Percentiles rank a stretch among this genome's conserved stretches.
These are phyloP conservation scores for Choreutis nemorana DNA, from an alignment of 2,888 invertebrate species.

Conservation along the genomic window DNA sequence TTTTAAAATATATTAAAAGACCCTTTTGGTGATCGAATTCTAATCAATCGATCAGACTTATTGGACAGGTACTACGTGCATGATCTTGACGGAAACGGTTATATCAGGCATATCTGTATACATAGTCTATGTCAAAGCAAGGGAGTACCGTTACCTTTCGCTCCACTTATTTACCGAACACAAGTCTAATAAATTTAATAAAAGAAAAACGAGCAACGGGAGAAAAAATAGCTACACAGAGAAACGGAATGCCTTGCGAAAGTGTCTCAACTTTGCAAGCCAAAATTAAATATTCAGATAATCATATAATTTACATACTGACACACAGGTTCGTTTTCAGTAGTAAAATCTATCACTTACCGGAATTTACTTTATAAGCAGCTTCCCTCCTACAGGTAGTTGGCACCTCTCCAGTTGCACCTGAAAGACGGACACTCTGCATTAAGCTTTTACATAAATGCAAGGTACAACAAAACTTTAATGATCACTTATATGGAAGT, in stretches of 20 bases:
- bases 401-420: conserved; percentile 50
- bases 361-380: conserved; percentile 14
- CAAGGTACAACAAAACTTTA: too few species aligned
- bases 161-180: conserved; percentile 45
- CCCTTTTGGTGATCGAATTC: too few species aligned
- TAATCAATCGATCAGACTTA: too few species aligned
- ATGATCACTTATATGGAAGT: too few species aligned
- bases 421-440: conserved; percentile 37
- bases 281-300: background rate
- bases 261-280: background rate
- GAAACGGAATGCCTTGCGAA: conserved; percentile 14
- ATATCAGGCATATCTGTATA: too few species aligned
- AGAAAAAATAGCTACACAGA: conserved; percentile 21
- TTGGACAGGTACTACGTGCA: too few species aligned
- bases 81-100: too few species aligned
- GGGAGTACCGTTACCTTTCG: conserved; percentile 34
- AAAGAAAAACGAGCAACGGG: conserved; percentile 41
- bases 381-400: conserved; percentile 54
- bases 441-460: conserved; percentile 29
- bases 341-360: background rate
- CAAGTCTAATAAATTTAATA: conserved; percentile 54
- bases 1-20: too few species aligned
- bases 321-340: too few species aligned
- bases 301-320: background rate
- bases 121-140: conserved; percentile 19